Conservation (phyloP, 2,797 vertebrate genomes). For the Australoheros facetus region DNA sequence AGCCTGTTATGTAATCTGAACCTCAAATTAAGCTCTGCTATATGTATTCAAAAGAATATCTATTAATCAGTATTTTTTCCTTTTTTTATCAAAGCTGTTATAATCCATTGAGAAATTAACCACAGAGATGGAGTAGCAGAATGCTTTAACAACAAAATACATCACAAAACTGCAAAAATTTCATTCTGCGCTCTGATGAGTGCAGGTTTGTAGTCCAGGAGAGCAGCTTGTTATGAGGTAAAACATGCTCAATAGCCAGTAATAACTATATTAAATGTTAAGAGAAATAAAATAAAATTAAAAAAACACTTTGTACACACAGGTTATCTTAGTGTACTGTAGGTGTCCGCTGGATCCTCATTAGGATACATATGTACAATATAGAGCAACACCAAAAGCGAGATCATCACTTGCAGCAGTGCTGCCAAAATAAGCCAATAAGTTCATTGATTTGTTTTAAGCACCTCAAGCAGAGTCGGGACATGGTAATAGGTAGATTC, state of each 20-base stretch:
- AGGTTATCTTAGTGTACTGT: background rate
- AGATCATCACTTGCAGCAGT: conserved; percentile 9
- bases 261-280: background rate
- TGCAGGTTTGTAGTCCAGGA: background rate
- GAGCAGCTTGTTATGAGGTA: background rate
- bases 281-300: too few relatives aligned
- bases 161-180: fast-evolving
- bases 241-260: background rate
- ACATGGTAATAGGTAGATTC: conserved; percentile 32
- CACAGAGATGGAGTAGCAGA: background rate
- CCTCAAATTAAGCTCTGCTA: background rate
- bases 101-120: background rate
- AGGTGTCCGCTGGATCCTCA: background rate
- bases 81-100: background rate
- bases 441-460: conserved; percentile 44
- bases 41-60: background rate
- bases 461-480: conserved; percentile 37
- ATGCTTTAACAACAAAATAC: background rate
- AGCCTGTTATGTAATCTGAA: background rate
- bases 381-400: conserved; percentile 19
- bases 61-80: background rate
- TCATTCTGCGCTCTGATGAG: background rate
- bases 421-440: conserved; percentile 56
- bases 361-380: background rate
- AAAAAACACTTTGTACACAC: background rate